Percentiles rank a stretch among this genome's conserved stretches.
Conservation (phyloP, 2,797 vertebrate species). For the Eurystomus glaucurus region DNA sequence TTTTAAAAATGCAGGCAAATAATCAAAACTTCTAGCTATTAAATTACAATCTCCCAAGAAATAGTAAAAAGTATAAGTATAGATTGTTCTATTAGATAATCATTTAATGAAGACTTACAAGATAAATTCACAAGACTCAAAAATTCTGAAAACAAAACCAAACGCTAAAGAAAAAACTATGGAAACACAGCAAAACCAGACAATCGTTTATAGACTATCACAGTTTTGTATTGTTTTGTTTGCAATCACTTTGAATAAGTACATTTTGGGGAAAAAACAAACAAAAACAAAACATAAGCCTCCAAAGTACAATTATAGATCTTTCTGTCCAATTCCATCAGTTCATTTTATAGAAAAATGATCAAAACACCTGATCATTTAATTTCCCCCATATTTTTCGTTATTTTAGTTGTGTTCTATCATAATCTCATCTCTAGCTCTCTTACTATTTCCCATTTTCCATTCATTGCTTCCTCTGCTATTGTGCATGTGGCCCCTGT, state of each 20-base stretch:
- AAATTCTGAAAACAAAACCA: background rate
- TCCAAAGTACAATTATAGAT: background rate
- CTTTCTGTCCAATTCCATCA: background rate
- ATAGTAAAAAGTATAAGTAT: background rate
- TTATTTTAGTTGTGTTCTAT: background rate
- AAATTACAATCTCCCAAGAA: background rate
- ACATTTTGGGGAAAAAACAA: background rate
- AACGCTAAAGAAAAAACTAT: background rate
- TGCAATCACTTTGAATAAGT: too few relatives aligned
- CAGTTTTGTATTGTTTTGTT: background rate
- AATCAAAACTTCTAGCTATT: background rate
- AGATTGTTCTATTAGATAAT: background rate
- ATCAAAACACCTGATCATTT: background rate
- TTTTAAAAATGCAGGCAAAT: background rate
- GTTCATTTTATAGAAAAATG: background rate
- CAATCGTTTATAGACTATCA: background rate
- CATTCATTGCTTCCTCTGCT: background rate
- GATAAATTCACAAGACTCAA: background rate
- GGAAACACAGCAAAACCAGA: background rate
- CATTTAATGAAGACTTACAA: background rate
- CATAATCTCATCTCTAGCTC: background rate
- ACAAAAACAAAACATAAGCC: background rate
- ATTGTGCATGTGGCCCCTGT: rapidly evolving
- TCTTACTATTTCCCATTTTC: background rate
- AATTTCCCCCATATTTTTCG: background rate